These are phyloP conservation scores for Ctenochaetus hawaiiensis DNA, from an alignment of 2,797 vertebrate species.

Conservation along the genomic window DNA sequence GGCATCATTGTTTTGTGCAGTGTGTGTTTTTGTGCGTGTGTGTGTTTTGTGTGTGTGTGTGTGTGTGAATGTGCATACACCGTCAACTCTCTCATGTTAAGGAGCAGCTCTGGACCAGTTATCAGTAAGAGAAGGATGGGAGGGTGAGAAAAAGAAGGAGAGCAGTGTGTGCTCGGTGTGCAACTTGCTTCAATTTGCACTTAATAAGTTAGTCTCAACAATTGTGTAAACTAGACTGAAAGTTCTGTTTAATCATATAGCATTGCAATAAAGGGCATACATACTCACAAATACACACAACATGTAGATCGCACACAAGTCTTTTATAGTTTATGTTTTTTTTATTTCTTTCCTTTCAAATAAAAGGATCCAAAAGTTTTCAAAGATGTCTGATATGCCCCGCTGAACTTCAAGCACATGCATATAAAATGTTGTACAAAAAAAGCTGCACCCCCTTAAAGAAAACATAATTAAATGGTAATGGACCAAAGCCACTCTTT, in stretches of 20 bases:
- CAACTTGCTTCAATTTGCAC: constrained; percentile 1
- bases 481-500: background rate
- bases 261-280: constrained; percentile 3
- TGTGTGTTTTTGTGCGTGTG: constrained; percentile 22
- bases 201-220: constrained; percentile 13
- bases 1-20: constrained; percentile 57
- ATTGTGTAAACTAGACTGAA: constrained; percentile 37
- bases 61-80: background rate
- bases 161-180: background rate
- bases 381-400: background rate
- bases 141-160: background rate
- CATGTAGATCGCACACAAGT: background rate
- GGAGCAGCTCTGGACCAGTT: constrained; percentile 25
- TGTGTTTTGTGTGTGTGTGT: constrained; percentile 12
- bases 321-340: background rate
- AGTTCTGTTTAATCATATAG: constrained; percentile 26
- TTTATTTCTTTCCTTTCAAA: constrained; percentile 1
- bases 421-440: background rate
- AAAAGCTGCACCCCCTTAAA: background rate
- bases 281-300: constrained; percentile 7
- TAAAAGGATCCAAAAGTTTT: background rate
- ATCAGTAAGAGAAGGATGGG: constrained; percentile 8
- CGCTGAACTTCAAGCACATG: background rate
- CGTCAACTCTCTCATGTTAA: constrained; percentile 31
- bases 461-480: background rate